phyloP scores from a whole-genome alignment of 2,888 invertebrate species.

The Cryptocheilus praepositus region DNA sequence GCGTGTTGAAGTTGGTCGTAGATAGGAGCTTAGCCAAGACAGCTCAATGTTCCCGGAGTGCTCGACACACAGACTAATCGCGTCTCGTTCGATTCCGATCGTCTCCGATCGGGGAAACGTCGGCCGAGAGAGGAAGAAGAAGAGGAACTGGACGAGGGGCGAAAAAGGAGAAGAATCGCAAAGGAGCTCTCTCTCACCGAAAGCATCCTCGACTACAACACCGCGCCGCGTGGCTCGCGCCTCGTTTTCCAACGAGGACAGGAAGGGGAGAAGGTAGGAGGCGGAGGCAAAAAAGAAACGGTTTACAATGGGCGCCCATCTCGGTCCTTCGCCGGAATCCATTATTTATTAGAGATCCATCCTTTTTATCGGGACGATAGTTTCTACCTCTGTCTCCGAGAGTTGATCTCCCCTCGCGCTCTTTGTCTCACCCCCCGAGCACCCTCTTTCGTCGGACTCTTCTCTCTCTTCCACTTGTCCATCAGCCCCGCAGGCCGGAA shows the following conservation, averaged over 20 bases:
- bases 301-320: slow-evolving; percentile 48
- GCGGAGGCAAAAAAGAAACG: slow-evolving; percentile 37
- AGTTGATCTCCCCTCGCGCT: slow-evolving; percentile 16
- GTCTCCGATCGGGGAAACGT: not conserved
- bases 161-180: slow-evolving; percentile 2
- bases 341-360: slow-evolving; percentile 58
- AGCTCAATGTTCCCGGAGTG: no score
- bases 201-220: slow-evolving; percentile 8
- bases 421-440: not conserved
- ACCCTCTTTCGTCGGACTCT: not conserved
- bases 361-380: slow-evolving; percentile 53
- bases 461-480: not conserved
- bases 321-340: slow-evolving; percentile 24
- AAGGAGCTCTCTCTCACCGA: not conserved
- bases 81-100: no score
- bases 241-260: not conserved
- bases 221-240: no score
- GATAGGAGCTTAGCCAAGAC: no score
- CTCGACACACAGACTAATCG: no score
- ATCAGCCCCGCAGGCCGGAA: slow-evolving; percentile 1
- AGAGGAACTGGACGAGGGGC: not conserved
- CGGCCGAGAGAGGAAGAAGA: not conserved
- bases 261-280: not conserved
- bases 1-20: no score
- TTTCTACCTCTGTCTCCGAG: slow-evolving; percentile 35